Conservation (phyloP, 2,797 vertebrate species). For the Cetoscarus ocellatus region DNA sequence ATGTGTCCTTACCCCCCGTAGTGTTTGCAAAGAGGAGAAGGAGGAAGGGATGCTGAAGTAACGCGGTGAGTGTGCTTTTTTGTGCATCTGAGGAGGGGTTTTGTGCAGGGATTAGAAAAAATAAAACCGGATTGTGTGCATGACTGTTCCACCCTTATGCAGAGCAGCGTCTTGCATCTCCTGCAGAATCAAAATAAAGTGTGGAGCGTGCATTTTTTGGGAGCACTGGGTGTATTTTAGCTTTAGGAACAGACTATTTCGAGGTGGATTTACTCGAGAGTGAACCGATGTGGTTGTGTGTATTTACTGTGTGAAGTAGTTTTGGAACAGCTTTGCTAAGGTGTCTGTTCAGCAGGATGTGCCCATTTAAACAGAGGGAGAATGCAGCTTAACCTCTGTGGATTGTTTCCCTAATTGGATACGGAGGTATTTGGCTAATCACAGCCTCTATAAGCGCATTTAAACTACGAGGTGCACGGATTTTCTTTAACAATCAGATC, state of each 20-base stretch:
- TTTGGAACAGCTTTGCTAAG: neutral
- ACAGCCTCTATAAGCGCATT: conserved; percentile 74
- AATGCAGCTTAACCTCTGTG: conserved; percentile 59
- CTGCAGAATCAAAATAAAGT: conserved; percentile 50
- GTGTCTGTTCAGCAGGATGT: neutral
- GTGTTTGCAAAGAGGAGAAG: conserved; percentile 21
- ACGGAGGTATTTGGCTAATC: conserved; percentile 73
- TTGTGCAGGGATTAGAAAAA: conserved; percentile 19
- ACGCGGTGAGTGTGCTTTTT: conserved; percentile 66
- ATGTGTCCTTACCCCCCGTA: conserved; percentile 12
- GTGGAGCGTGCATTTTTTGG: neutral
- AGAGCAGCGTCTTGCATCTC: conserved; percentile 38
- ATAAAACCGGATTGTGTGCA: conserved; percentile 46
- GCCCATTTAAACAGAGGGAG: conserved; percentile 48
- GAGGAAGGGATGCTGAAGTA: conserved; percentile 55
- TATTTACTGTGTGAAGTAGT: conserved; percentile 4
- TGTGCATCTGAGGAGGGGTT: conserved; percentile 25
- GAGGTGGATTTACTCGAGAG: neutral
- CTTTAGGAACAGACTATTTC: neutral
- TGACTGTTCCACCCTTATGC: conserved; percentile 61
- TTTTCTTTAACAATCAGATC: conserved; percentile 48
- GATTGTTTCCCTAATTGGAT: conserved; percentile 79
- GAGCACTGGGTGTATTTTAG: neutral
- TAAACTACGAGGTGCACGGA: conserved; percentile 31
- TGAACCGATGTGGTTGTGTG: neutral